These are phyloP conservation scores for Nothura maculosa DNA, from an alignment of 2,797 vertebrate species.

Conservation along the genomic window DNA sequence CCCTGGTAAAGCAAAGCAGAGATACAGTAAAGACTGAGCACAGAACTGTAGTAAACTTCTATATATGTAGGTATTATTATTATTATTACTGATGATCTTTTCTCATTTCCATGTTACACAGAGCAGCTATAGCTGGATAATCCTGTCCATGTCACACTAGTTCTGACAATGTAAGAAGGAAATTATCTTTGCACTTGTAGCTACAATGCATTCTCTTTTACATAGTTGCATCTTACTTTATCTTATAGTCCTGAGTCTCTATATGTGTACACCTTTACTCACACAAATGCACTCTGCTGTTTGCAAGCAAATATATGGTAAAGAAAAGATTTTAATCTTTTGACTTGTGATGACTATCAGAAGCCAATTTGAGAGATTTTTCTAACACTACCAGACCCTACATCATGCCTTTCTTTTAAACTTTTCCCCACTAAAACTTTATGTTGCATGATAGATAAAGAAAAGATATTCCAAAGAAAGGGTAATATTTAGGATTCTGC, in stretches of 20 bases:
- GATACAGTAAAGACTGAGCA: not conserved
- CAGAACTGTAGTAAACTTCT: not conserved
- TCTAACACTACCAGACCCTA: not conserved
- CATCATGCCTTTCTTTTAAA: not conserved
- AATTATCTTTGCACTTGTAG: rapidly evolving
- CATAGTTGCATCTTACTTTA: rapidly evolving
- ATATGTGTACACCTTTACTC: not conserved
- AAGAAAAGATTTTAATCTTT: not conserved
- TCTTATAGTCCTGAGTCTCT: rapidly evolving
- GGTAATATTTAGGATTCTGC: not conserved
- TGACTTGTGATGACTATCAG: not conserved
- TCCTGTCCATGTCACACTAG: not conserved
- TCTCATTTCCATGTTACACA: not conserved
- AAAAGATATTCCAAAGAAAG: not conserved
- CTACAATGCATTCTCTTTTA: not conserved
- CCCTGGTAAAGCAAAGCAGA: not conserved
- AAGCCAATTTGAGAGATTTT: not conserved
- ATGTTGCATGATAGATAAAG: not conserved
- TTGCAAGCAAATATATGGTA: not conserved
- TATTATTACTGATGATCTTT: not conserved
- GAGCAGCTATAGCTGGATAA: not conserved
- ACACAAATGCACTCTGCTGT: not conserved
- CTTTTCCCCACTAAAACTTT: not conserved
- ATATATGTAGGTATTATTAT: not conserved
- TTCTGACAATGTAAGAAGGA: not conserved